These are phyloP conservation scores for Euspilapteryx auroguttella DNA, from an alignment of 2,888 invertebrate genomes.

Conservation along the genomic window DNA sequence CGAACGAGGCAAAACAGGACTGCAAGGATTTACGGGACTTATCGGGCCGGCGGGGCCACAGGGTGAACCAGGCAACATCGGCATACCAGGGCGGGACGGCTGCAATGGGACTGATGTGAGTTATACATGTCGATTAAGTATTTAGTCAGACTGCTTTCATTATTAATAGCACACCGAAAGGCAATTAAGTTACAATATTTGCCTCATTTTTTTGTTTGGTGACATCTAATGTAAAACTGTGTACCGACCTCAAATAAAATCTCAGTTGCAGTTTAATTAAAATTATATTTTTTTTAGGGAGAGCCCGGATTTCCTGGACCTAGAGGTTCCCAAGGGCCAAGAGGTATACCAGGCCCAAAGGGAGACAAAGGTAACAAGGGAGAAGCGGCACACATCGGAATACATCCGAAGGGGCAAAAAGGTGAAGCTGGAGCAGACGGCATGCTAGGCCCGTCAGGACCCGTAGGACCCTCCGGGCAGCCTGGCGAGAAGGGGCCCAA, in stretches of 20 bases:
- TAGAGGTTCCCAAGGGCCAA: conserved; percentile 73
- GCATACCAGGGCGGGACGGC: conserved; percentile 86
- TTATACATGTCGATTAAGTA: no score
- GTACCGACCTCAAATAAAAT: no score
- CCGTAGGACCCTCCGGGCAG: conserved; percentile 65
- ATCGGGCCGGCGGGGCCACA: conserved; percentile 69
- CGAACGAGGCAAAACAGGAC: conserved; percentile 82
- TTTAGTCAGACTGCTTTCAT: no score
- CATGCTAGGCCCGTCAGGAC: conserved; percentile 65
- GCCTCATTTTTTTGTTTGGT: no score
- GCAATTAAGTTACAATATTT: no score
- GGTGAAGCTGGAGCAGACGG: conserved; percentile 84
- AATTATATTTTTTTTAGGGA: conserved; percentile 55
- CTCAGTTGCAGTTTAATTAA: no score
- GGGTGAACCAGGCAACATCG: conserved; percentile 72
- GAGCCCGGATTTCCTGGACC: conserved; percentile 70
- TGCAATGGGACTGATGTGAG: conserved; percentile 95
- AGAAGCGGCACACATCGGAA: conserved; percentile 73
- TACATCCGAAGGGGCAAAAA: conserved; percentile 77
- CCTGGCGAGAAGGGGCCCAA: conserved; percentile 60
- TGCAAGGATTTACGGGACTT: conserved; percentile 83
- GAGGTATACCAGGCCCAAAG: conserved; percentile 69
- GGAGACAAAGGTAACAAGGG: conserved; percentile 80
- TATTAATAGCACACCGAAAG: no score
- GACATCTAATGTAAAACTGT: no score